These are phyloP conservation scores for Calameuta pallipes DNA, from an alignment of 2,888 invertebrate genomes.

Conservation along the genomic window DNA sequence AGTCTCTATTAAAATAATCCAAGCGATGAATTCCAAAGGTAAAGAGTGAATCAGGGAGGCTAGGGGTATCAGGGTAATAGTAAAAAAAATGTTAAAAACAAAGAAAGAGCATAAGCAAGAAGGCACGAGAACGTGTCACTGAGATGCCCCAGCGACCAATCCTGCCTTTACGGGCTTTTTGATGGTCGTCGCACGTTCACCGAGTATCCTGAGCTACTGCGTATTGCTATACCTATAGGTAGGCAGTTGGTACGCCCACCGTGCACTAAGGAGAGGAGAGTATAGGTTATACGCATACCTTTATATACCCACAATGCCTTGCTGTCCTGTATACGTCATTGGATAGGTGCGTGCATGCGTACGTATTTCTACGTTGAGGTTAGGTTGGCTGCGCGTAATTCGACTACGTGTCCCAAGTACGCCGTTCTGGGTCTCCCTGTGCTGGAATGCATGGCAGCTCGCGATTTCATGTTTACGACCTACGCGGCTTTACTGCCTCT, in stretches of 20 bases:
- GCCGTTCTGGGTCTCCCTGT: neutral
- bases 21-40: neutral
- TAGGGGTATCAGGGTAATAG: neutral
- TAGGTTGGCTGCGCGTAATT: neutral
- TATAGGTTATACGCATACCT: neutral
- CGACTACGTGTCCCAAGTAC: neutral
- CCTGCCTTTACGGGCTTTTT: constrained; percentile 33
- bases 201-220: neutral
- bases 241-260: neutral
- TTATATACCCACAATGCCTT: neutral
- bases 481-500: constrained; percentile 26
- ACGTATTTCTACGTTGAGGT: neutral
- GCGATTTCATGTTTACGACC: constrained; percentile 38
- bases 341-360: neutral
- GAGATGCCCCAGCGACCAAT: constrained; percentile 36
- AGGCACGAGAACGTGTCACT: constrained; percentile 18
- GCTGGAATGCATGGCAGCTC: neutral
- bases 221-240: neutral
- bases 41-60: neutral
- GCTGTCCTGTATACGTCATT: neutral
- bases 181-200: constrained; percentile 16
- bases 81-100: neutral
- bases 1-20: neutral
- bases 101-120: neutral
- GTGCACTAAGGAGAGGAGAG: neutral